Evolutionary conservation across 2,113 vertebrate species (phyloP), one percentile per base, ranked within the genome.

Genomic region (Tragelaphus imberbis): DNA sequence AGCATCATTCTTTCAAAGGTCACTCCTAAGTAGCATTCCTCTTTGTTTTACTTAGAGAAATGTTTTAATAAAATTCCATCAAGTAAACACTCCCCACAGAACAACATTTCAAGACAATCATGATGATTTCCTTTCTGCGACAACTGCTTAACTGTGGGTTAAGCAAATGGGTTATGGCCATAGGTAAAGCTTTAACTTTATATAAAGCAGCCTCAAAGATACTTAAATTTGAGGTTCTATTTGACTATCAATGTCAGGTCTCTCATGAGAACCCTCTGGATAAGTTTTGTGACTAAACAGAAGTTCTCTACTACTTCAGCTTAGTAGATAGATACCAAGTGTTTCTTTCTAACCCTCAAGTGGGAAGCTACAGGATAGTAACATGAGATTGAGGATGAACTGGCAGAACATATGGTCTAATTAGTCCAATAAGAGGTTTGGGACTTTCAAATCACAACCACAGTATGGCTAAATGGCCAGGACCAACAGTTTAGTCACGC

Each of bases 41-140:
- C 75, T 94, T 90, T 59, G 47, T 81, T 96, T 97, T 90, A 84
- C 92, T 75, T 27, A 77, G 71, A 77, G 71, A 44, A 44, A 77
- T 44, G 77, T 95, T 40, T 97, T 94, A 97, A 97, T 75, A 25
- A 89, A 95, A 89, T 89, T 53, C 77, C 87, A 81, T 90, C 58
- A 79, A 86, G 92, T 47, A 36, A 91, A 96, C 56, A 92, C 25
- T 95, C 80, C 71, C 16, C 13, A 89, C 25, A 82, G 36, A 97
- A 61, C 40, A 71, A 68, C 17, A 75, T 92, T 96, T 95, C 92
- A 65, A 90, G 11, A 1, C 1, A 47, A 91, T 86, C 33, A 7
- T 49, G 65, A 89, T 49, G 49, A 25, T 51, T 96, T 94, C 7
- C 84, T 88, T 91, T 88, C 36, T 95, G 53, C 77, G 75, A 92